These are phyloP conservation scores for Petrolisthes manimaculis DNA, from an alignment of 2,888 invertebrate species.

Conservation along the genomic window DNA sequence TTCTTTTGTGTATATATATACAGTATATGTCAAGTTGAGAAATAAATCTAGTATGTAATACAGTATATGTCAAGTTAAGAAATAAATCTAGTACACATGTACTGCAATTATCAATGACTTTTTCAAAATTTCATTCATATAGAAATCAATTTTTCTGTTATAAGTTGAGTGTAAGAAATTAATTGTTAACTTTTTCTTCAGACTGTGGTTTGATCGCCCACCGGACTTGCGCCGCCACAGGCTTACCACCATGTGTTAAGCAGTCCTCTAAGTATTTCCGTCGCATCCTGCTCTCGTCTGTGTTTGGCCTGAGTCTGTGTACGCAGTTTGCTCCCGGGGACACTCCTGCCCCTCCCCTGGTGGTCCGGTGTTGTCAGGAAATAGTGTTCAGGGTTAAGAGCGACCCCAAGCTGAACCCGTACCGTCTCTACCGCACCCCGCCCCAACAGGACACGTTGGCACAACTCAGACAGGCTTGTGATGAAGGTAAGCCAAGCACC, in stretches of 20 bases:
- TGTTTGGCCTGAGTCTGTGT: conserved; percentile 78
- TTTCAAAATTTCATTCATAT: conserved; percentile 14
- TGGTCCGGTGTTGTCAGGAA: conserved; percentile 70
- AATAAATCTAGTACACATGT: not conserved
- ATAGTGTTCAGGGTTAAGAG: conserved; percentile 75
- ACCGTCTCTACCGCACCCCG: conserved; percentile 78
- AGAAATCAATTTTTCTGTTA: not conserved
- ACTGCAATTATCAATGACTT: not conserved
- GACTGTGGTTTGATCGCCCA: conserved; percentile 81
- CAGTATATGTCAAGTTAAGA: not conserved
- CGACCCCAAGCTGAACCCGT: conserved; percentile 75
- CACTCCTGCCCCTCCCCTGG: conserved; percentile 59
- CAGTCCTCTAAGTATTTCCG: conserved; percentile 56
- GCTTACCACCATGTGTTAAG: conserved; percentile 74
- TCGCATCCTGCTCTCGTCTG: conserved; percentile 68
- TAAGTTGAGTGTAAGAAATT: not conserved
- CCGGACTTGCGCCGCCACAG: conserved; percentile 78
- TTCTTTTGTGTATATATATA: conserved; percentile 30
- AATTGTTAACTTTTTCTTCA: conserved; percentile 67
- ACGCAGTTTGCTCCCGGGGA: conserved; percentile 73
- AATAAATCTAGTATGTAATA: conserved; percentile 15
- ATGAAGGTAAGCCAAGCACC: conserved; percentile 48
- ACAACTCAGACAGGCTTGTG: conserved; percentile 72
- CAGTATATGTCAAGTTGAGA: not conserved
- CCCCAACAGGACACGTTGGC: conserved; percentile 76